These are phyloP conservation scores for Eulithis testata DNA, from an alignment of 2,888 invertebrate genomes.

Conservation along the genomic window DNA sequence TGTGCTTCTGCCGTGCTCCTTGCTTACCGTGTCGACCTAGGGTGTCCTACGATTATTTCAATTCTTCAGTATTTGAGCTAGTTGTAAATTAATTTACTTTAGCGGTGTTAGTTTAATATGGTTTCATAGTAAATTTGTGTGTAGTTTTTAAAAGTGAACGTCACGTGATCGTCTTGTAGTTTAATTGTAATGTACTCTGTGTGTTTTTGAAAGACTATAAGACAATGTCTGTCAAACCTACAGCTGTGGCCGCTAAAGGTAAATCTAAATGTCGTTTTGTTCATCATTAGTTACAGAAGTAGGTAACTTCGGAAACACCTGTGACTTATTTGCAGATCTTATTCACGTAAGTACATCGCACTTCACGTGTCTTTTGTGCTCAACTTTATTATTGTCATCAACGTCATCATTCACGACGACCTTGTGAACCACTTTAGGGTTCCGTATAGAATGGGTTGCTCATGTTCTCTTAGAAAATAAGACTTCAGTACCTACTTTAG, in stretches of 20 bases:
- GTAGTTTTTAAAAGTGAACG: slow-evolving; percentile 39
- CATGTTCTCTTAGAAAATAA: not conserved
- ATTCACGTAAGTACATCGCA: slow-evolving; percentile 5
- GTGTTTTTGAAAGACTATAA: slow-evolving; percentile 42
- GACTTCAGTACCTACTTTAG: not conserved
- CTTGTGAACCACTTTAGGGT: slow-evolving; percentile 1
- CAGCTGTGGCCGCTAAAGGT: slow-evolving; percentile 66
- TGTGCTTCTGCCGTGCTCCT: slow-evolving; percentile 42
- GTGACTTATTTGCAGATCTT: slow-evolving; percentile 16
- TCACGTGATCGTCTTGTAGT: slow-evolving; percentile 34
- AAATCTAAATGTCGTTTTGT: slow-evolving; percentile 40
- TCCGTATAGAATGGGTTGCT: not conserved
- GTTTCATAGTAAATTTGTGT: slow-evolving; percentile 17
- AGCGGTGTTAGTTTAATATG: slow-evolving; percentile 9
- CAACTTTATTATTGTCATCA: slow-evolving; percentile 8
- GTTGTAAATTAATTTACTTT: slow-evolving; percentile 8
- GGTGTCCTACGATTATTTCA: slow-evolving; percentile 45
- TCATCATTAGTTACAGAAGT: slow-evolving; percentile 8
- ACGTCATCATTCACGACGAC: slow-evolving; percentile 7
- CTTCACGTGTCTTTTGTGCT: slow-evolving; percentile 8
- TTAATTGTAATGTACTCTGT: slow-evolving; percentile 46
- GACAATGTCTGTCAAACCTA: slow-evolving; percentile 66
- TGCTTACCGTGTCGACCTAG: slow-evolving; percentile 36
- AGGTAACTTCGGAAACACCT: slow-evolving; percentile 18
- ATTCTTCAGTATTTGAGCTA: slow-evolving; percentile 12